phyloP scores from a whole-genome alignment of 2,888 invertebrate genomes.

The Sphinx pinastri region DNA sequence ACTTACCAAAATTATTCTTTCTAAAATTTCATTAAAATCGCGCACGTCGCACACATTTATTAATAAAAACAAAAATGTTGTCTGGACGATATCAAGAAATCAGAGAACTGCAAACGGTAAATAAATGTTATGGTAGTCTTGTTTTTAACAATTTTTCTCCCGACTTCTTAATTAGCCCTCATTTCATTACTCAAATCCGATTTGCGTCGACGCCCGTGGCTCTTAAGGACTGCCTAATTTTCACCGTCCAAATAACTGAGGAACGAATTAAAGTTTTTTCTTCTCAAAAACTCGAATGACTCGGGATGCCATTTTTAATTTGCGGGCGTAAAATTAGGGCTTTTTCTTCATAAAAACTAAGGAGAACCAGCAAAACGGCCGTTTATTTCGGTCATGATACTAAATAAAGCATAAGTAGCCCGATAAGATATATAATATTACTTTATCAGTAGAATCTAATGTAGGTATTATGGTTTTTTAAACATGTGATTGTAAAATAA shows the following conservation, averaged over 20 bases:
- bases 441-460: too few relatives aligned
- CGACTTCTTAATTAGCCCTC: conserved; percentile 71
- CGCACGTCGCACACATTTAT: too few relatives aligned
- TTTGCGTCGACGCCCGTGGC: conserved; percentile 70
- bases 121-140: conserved; percentile 55
- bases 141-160: conserved; percentile 63
- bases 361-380: neutral
- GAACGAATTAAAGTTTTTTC: conserved; percentile 28
- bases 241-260: conserved; percentile 47
- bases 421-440: too few relatives aligned
- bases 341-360: conserved; percentile 19
- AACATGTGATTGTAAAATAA: too few relatives aligned
- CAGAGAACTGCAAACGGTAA: conserved; percentile 32
- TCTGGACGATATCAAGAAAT: too few relatives aligned
- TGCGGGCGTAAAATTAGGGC: conserved; percentile 21
- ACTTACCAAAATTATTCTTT: too few relatives aligned
- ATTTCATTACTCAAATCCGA: conserved; percentile 76
- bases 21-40: too few relatives aligned
- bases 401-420: neutral
- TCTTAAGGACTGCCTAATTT: conserved; percentile 67
- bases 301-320: conserved; percentile 28
- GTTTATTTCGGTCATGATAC: neutral
- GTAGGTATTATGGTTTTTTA: too few relatives aligned
- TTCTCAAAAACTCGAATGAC: conserved; percentile 21
- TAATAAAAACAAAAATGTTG: too few relatives aligned